These are phyloP conservation scores for Eristalis arbustorum DNA, from an alignment of 2,888 invertebrate genomes.

Conservation along the genomic window DNA sequence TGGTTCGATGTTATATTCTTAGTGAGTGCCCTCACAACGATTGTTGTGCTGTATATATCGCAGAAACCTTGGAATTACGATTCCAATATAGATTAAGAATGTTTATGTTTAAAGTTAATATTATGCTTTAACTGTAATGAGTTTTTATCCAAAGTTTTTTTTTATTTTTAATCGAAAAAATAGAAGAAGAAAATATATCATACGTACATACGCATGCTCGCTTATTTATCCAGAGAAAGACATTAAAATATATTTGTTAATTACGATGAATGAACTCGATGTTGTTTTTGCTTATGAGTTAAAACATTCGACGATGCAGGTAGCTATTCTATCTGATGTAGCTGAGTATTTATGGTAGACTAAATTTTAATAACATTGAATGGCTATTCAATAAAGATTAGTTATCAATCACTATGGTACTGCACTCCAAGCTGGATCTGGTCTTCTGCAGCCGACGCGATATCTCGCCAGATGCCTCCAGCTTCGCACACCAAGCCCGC, in stretches of 20 bases:
- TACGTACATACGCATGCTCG: constrained; percentile 4
- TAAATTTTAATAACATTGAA: too few relatives aligned
- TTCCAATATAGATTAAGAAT: constrained; percentile 74
- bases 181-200: not conserved
- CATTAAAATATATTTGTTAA: not conserved
- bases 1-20: constrained; percentile 99
- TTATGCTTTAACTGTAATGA: constrained; percentile 33
- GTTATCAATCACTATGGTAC: too few relatives aligned
- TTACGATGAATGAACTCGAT: not conserved
- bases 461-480: too few relatives aligned
- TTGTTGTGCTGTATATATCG: constrained; percentile 96
- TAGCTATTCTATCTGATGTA: too few relatives aligned
- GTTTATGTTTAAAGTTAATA: constrained; percentile 25
- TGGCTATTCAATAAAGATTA: too few relatives aligned
- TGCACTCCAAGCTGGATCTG: too few relatives aligned
- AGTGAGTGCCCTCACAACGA: constrained; percentile 96
- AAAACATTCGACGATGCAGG: too few relatives aligned
- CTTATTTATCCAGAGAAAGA: constrained; percentile 5
- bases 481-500: too few relatives aligned
- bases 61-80: constrained; percentile 90
- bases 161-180: constrained; percentile 43
- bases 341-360: too few relatives aligned
- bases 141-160: constrained; percentile 55
- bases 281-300: not conserved
- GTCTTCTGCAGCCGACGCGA: too few relatives aligned